Evolutionary conservation across 2,888 invertebrate species (phyloP).

Genomic region (Lumbricus terrestris): DNA sequence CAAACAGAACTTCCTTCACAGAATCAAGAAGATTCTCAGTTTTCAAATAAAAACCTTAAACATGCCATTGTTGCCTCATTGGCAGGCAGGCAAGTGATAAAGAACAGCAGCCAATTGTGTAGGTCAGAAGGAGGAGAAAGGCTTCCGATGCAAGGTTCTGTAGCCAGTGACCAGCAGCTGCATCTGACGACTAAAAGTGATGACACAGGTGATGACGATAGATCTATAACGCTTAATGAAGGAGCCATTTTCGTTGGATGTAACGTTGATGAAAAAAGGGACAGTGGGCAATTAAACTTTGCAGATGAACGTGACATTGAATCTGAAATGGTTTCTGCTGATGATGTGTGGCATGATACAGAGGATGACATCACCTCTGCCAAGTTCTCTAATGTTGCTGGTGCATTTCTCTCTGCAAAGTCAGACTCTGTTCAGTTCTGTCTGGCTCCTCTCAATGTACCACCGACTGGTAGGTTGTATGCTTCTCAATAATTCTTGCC

Average conservation of each 20-base stretch:
- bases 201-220: not conserved
- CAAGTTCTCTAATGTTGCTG: not conserved
- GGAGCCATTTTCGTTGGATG: not conserved
- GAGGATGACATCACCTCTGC: not conserved
- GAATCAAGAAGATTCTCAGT: not conserved
- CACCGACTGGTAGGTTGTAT: not conserved
- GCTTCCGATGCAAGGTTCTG: not conserved
- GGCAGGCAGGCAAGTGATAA: not conserved
- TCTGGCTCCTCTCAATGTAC: not conserved
- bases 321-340: not conserved
- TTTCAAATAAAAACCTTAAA: not conserved
- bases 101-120: no score
- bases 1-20: not conserved
- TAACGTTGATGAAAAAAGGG: not conserved
- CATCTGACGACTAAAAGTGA: not conserved
- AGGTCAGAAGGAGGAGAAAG: not conserved
- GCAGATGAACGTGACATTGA: not conserved
- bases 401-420: not conserved
- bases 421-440: not conserved
- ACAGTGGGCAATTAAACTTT: not conserved
- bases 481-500: not conserved
- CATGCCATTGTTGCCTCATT: not conserved
- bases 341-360: not conserved
- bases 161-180: not conserved
- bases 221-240: not conserved